phyloP scores from a whole-genome alignment of 2,888 invertebrate genomes.

The Tenthredo livida region DNA sequence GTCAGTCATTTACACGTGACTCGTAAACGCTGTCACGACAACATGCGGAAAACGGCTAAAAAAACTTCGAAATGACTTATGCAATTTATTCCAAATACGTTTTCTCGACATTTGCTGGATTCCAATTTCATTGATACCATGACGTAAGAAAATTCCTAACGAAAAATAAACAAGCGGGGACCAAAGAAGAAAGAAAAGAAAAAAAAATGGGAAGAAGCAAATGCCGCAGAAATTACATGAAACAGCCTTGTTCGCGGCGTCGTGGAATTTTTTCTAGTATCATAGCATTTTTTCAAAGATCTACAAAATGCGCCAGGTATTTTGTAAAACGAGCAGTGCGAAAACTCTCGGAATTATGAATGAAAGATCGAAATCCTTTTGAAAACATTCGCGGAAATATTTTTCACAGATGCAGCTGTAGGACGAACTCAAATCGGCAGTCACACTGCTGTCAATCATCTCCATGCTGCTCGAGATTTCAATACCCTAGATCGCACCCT shows the following conservation, averaged over 20 bases:
- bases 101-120: neutral
- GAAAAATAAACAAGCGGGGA: neutral
- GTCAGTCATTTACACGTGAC: constrained; percentile 17
- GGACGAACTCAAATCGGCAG: neutral
- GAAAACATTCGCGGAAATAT: neutral
- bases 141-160: neutral
- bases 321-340: neutral
- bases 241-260: neutral
- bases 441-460: constrained; percentile 14
- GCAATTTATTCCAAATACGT: neutral
- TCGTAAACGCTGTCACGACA: neutral
- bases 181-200: no score
- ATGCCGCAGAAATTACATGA: constrained; percentile 1
- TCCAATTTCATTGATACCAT: neutral
- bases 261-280: constrained; percentile 23
- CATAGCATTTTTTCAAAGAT: constrained; percentile 5
- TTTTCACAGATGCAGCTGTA: neutral
- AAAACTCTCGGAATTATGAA: neutral
- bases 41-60: neutral
- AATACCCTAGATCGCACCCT: neutral
- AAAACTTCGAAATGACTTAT: neutral
- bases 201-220: constrained; percentile 34
- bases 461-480: constrained; percentile 27
- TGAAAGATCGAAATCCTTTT: neutral
- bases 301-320: constrained; percentile 24